phyloP scores from a whole-genome alignment of 1,140 invertebrate genomes.

The Pomacea maculata region DNA sequence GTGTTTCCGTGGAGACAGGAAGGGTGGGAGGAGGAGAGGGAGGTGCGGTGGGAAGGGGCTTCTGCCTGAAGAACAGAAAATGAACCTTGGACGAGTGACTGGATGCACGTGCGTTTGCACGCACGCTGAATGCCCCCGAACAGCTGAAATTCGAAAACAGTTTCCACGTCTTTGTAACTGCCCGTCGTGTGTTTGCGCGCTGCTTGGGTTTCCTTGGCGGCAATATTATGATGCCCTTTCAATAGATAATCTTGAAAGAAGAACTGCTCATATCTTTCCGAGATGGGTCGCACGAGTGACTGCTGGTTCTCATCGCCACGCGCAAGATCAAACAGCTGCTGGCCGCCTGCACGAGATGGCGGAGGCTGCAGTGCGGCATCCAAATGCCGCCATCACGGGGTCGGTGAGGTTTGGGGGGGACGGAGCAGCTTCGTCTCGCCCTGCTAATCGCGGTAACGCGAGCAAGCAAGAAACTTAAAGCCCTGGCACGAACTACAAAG shows the following conservation, averaged over 20 bases:
- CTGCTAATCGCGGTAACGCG: too few species aligned
- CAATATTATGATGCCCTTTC: constrained; percentile 29
- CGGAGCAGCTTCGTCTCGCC: too few species aligned
- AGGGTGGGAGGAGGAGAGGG: too few species aligned
- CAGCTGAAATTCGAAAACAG: constrained; percentile 28
- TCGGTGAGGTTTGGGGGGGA: too few species aligned
- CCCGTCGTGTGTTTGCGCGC: constrained; percentile 9
- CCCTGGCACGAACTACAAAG: too few species aligned
- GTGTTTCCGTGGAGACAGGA: too few species aligned
- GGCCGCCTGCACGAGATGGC: not conserved
- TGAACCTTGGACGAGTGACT: too few species aligned
- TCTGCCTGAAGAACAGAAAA: too few species aligned
- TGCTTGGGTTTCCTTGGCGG: constrained; percentile 12
- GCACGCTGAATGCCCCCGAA: not conserved
- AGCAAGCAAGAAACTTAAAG: too few species aligned
- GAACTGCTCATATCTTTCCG: constrained; percentile 23
- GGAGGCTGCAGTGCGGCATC: too few species aligned
- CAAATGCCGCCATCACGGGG: too few species aligned
- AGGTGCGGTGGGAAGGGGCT: too few species aligned
- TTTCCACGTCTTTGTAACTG: constrained; percentile 18
- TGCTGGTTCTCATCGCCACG: constrained; percentile 21
- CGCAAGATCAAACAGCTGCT: constrained; percentile 15
- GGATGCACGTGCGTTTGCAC: not conserved
- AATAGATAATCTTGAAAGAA: constrained; percentile 32
- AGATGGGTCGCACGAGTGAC: constrained; percentile 15